A percentile compares a stretch with the other conserved stretches of the same genome.
phyloP scores from a whole-genome alignment of 2,797 vertebrate genomes.

The Mus minutoides region DNA sequence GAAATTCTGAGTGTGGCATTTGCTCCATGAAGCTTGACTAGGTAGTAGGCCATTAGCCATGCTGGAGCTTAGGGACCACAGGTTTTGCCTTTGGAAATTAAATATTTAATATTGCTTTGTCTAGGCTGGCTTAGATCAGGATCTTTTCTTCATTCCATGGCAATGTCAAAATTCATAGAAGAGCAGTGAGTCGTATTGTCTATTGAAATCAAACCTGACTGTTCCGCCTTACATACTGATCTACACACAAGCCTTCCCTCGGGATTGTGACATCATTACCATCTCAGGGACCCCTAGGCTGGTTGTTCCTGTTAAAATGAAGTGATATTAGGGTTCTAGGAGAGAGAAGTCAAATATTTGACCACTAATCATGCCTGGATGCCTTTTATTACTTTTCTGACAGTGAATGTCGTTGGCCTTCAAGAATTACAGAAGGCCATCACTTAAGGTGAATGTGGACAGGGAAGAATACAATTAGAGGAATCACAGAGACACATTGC shows the following conservation, averaged over 20 bases:
- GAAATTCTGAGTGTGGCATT: conserved; percentile 52
- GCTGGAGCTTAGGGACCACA: conserved; percentile 74
- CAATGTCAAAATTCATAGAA: conserved; percentile 80
- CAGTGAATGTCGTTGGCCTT: conserved; percentile 65
- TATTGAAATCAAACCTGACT: conserved; percentile 81
- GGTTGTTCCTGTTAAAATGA: conserved; percentile 88
- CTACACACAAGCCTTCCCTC: conserved; percentile 66
- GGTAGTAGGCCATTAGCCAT: conserved; percentile 76
- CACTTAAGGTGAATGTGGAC: conserved; percentile 31
- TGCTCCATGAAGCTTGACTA: conserved; percentile 29
- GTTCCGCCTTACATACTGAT: conserved; percentile 9
- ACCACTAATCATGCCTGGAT: conserved; percentile 86
- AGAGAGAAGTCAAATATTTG: conserved; percentile 86
- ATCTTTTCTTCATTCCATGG: conserved; percentile 80
- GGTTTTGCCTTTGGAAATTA: conserved; percentile 82
- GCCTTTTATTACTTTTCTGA: conserved; percentile 73
- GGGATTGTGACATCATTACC: conserved; percentile 86
- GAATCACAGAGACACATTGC: conserved; percentile 55
- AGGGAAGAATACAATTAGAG: conserved; percentile 62
- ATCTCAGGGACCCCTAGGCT: conserved; percentile 85
- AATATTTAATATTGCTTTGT: conserved; percentile 87
- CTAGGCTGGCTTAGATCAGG: conserved; percentile 79
- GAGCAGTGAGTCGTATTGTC: conserved; percentile 83
- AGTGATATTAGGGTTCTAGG: conserved; percentile 88
- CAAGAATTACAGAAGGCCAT: conserved; percentile 49